phyloP scores from a whole-genome alignment of 2,888 invertebrate genomes.

The Microplitis deprimator region DNA sequence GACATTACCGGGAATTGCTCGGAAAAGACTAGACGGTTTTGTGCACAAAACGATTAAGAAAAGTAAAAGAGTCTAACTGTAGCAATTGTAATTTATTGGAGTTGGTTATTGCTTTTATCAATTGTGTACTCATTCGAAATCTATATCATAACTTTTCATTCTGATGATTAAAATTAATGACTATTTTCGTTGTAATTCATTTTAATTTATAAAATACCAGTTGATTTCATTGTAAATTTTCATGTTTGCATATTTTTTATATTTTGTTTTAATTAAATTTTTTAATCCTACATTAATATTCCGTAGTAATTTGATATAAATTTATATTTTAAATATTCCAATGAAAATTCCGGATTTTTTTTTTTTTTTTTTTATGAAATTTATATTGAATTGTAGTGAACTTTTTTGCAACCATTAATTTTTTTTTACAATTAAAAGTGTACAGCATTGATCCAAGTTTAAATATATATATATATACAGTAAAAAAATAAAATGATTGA shows the following conservation, averaged over 20 bases:
- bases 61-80: slow-evolving; percentile 15
- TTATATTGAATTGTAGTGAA: background rate
- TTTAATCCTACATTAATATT: background rate
- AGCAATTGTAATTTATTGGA: background rate
- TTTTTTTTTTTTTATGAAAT: background rate
- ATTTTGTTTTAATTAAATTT: no score
- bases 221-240: no score
- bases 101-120: background rate
- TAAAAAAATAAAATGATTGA: no score
- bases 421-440: no score
- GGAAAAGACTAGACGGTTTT: background rate
- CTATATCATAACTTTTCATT: background rate
- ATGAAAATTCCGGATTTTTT: background rate
- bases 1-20: slow-evolving; percentile 30
- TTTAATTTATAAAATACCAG: no score
- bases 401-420: no score
- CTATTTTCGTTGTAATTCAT: no score
- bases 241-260: no score
- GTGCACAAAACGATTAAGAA: slow-evolving; percentile 19
- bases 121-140: background rate
- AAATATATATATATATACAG: background rate
- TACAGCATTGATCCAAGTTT: background rate
- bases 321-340: background rate
- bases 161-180: no score
- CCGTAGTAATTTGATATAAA: background rate